Conservation (phyloP, 1,140 invertebrate genomes). For the Radopholus similis region DNA sequence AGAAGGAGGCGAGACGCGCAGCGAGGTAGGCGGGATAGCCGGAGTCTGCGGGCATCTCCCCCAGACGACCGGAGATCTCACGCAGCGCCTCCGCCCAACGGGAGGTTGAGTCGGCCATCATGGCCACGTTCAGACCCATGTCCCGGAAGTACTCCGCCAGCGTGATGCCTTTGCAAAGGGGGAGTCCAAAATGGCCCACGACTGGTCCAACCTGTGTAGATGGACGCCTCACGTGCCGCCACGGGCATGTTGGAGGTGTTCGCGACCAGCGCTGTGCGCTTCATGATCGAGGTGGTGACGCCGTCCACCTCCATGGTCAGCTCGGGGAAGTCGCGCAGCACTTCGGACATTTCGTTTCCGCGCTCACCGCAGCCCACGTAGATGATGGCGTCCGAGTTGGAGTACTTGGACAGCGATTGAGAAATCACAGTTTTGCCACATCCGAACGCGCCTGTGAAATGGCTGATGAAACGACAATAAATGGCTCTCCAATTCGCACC, state of each 20-base stretch:
- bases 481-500: slow-evolving; percentile 64
- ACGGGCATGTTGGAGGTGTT: slow-evolving; percentile 99
- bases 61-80: slow-evolving; percentile 99
- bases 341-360: slow-evolving; percentile 87
- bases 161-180: slow-evolving; percentile 35
- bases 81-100: slow-evolving; percentile 99
- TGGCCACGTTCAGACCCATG: slow-evolving; percentile 98
- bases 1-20: slow-evolving; percentile 95
- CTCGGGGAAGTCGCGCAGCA: slow-evolving; percentile 94
- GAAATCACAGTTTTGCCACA: slow-evolving; percentile 99
- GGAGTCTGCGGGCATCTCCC: slow-evolving; percentile 95
- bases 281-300: slow-evolving; percentile 96
- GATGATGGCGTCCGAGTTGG: slow-evolving; percentile 97
- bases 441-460: slow-evolving; percentile 71
- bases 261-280: slow-evolving; percentile 94
- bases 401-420: slow-evolving; percentile 96
- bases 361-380: slow-evolving; percentile 94
- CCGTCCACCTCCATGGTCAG: slow-evolving; percentile 94
- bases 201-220: slow-evolving; percentile 78
- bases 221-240: slow-evolving; percentile 98
- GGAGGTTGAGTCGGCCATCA: slow-evolving; percentile 99
- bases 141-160: slow-evolving; percentile 66
- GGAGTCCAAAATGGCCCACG: neutral
- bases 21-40: slow-evolving; percentile 90
- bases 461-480: slow-evolving; percentile 9